Conservation (phyloP, 2,797 vertebrate species). For the Sitta carolinensis region DNA sequence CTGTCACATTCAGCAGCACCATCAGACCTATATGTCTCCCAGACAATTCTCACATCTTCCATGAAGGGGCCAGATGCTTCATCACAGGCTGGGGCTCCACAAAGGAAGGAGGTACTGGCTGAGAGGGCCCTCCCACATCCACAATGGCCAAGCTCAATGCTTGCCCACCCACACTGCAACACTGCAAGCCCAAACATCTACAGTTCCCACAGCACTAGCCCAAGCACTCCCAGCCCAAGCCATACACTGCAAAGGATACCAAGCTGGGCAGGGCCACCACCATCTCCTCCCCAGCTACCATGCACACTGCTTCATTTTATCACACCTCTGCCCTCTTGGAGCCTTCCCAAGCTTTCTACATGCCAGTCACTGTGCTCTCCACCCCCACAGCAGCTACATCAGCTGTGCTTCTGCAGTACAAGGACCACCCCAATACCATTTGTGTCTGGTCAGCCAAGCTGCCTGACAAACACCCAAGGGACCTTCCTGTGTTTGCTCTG, state of each 20-base stretch:
- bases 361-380: not conserved
- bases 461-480: not conserved
- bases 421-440: not conserved
- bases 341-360: not conserved
- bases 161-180: not conserved
- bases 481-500: not conserved
- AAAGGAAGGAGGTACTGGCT: conserved; percentile 86
- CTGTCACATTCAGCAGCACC: conserved; percentile 79
- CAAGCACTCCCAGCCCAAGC: not conserved
- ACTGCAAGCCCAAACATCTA: not conserved
- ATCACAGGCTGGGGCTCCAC: conserved; percentile 94
- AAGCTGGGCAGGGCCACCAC: not conserved
- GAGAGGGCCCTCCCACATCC: not conserved
- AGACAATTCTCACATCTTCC: conserved; percentile 79
- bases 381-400: not conserved
- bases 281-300: not conserved
- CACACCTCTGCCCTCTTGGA: not conserved
- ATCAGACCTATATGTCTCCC: conserved; percentile 90
- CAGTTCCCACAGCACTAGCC: not conserved
- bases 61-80: conserved; percentile 82
- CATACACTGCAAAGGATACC: not conserved
- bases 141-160: not conserved
- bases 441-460: not conserved
- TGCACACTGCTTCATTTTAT: not conserved
- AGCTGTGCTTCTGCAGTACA: not conserved